phyloP scores from a whole-genome alignment of 1,140 invertebrate species.

The Papilio aristodemus region DNA sequence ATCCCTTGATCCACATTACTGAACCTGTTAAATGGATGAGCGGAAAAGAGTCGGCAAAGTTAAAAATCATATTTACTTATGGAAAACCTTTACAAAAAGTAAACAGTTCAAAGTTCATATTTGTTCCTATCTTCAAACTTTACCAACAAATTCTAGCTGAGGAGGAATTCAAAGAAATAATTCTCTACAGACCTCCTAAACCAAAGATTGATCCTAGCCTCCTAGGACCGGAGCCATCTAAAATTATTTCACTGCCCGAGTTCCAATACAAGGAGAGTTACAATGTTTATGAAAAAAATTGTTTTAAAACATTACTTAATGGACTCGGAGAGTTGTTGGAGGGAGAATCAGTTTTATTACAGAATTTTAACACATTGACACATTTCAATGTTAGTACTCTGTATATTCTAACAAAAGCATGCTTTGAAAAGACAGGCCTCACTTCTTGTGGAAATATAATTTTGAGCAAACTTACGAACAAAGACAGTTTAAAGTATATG shows the following conservation, averaged over 20 bases:
- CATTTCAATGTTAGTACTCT: constrained; percentile 75
- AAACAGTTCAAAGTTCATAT: constrained; percentile 77
- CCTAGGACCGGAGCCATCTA: constrained; percentile 46
- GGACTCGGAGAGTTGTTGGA: constrained; percentile 51
- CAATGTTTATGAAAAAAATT: constrained; percentile 64
- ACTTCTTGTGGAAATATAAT: constrained; percentile 58
- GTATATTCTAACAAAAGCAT: constrained; percentile 63
- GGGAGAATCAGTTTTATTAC: constrained; percentile 59
- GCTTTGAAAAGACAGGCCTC: constrained; percentile 70
- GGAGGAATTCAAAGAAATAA: constrained; percentile 63
- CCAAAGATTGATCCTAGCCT: constrained; percentile 41
- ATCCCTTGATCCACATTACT: constrained; percentile 62
- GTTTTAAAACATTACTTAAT: constrained; percentile 57
- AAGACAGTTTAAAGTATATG: constrained; percentile 52
- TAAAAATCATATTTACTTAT: constrained; percentile 60
- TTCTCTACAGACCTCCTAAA: constrained; percentile 47
- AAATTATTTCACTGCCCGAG: constrained; percentile 53
- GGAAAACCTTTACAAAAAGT: constrained; percentile 68
- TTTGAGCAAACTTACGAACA: constrained; percentile 57
- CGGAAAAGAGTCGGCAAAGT: constrained; percentile 44
- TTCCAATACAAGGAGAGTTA: constrained; percentile 58
- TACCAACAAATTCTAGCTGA: constrained; percentile 72
- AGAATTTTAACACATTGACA: constrained; percentile 67
- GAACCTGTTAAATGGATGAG: constrained; percentile 59
- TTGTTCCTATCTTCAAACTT: constrained; percentile 72